phyloP scores from a whole-genome alignment of 1,140 invertebrate genomes.

The Lasioglossum albipes region DNA sequence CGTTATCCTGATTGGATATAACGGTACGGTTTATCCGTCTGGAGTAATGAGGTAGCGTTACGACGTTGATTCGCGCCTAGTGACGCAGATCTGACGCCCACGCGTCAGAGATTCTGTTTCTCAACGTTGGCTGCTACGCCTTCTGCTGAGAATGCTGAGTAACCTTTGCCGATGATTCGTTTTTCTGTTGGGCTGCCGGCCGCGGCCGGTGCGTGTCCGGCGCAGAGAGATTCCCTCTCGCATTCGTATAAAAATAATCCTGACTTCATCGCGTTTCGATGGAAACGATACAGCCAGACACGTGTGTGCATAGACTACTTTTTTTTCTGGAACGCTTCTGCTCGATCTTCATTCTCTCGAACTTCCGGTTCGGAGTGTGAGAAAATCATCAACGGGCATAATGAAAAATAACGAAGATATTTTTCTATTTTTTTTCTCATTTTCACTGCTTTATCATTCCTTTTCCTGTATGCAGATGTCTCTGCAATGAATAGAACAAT shows the following conservation, averaged over 20 bases:
- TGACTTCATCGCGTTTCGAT: neutral
- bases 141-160: neutral
- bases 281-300: neutral
- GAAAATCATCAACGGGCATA: too few species aligned
- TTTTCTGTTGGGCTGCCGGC: neutral
- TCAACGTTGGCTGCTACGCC: neutral
- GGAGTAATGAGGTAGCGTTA: constrained; percentile 20
- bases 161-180: constrained; percentile 1
- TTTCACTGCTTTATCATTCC: too few species aligned
- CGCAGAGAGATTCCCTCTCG: neutral
- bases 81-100: constrained; percentile 44
- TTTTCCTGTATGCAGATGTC: too few species aligned
- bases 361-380: too few species aligned
- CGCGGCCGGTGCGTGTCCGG: neutral
- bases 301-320: neutral
- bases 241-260: constrained; percentile 1
- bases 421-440: too few species aligned
- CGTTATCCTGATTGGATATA: constrained; percentile 22
- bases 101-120: constrained; percentile 25
- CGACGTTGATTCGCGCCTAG: constrained; percentile 22
- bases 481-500: too few species aligned
- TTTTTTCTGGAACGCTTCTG: neutral
- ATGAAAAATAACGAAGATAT: too few species aligned
- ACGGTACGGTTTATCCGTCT: constrained; percentile 29
- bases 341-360: too few species aligned